Conservation (phyloP, 2,797 vertebrate genomes). For the Ataeniobius toweri region DNA sequence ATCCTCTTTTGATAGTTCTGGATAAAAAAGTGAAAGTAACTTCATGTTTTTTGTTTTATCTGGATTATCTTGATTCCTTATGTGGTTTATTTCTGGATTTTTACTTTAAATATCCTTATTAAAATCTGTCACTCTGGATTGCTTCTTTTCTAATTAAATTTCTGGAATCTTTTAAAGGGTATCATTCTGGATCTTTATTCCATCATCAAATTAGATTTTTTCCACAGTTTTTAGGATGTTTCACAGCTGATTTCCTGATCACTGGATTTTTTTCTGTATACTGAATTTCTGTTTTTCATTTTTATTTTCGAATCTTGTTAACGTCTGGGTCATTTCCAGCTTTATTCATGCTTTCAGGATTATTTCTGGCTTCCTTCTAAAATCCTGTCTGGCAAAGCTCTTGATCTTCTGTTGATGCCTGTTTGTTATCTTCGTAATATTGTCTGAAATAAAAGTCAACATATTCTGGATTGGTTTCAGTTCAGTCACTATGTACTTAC, state of each 20-base stretch:
- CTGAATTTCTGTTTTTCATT: too few species aligned
- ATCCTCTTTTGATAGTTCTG: neutral
- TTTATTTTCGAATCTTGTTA: neutral
- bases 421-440: too few species aligned
- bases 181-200: too few species aligned
- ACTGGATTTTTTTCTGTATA: too few species aligned
- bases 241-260: neutral
- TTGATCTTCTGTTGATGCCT: neutral
- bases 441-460: too few species aligned
- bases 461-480: neutral
- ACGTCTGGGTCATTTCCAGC: neutral
- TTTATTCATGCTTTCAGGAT: too few species aligned
- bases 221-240: neutral
- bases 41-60: neutral
- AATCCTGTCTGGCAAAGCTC: neutral
- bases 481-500: neutral
- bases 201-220: too few species aligned
- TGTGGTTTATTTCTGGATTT: neutral
- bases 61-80: neutral
- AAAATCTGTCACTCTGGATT: too few species aligned
- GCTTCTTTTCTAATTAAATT: too few species aligned
- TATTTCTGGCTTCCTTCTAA: too few species aligned
- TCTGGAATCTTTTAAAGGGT: too few species aligned
- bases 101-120: neutral
- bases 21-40: neutral